These are phyloP conservation scores for Zosterops pallidus DNA, from an alignment of 2,113 vertebrate species.

Conservation along the genomic window DNA sequence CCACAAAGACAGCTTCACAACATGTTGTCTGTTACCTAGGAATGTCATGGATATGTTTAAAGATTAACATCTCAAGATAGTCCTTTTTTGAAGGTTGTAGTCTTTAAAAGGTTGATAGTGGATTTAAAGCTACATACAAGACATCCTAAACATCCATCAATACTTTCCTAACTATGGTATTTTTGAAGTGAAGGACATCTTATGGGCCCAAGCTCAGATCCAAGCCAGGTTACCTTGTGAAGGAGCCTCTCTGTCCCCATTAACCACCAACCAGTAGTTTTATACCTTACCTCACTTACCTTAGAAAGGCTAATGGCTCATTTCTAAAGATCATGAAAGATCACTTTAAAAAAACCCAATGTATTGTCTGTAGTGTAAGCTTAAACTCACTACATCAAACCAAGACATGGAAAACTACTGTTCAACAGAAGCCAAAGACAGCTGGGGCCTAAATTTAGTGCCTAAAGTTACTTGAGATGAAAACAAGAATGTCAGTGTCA, in stretches of 20 bases:
- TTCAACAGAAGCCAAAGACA: constrained; percentile 18
- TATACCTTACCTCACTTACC: background rate
- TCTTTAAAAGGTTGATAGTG: background rate
- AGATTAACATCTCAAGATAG: background rate
- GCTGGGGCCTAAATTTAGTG: background rate
- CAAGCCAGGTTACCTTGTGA: background rate
- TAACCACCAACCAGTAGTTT: background rate
- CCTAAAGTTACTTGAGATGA: background rate
- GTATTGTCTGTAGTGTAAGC: background rate
- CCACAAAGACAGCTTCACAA: background rate
- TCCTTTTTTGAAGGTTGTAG: background rate
- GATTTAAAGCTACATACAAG: background rate
- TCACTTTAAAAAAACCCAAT: background rate
- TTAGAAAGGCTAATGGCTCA: background rate
- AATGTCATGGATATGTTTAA: background rate
- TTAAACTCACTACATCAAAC: background rate
- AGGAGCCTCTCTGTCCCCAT: background rate
- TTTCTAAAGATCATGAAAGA: background rate
- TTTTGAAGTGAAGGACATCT: background rate
- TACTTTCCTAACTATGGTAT: background rate
- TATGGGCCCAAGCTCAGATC: background rate
- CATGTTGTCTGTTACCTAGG: background rate
- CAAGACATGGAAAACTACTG: constrained; percentile 11
- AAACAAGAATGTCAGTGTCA: background rate
- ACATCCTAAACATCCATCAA: background rate